These are phyloP conservation scores for Dasysyrphus albostriatus DNA, from an alignment of 2,888 invertebrate species.

Conservation along the genomic window DNA sequence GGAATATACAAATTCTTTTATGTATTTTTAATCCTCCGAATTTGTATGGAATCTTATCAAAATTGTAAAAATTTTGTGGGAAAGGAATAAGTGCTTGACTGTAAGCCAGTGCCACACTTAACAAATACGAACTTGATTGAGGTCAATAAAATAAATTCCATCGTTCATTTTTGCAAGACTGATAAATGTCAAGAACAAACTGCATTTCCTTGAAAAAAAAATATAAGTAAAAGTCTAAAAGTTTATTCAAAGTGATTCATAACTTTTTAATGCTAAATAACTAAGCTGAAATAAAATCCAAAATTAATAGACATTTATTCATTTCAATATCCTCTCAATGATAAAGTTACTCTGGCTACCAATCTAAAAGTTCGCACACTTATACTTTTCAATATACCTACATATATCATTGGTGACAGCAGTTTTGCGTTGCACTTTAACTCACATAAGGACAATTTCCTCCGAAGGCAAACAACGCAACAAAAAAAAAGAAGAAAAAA, in stretches of 20 bases:
- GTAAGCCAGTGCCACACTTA: too few species aligned
- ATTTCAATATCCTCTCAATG: constrained; percentile 3
- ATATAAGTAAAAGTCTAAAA: neutral
- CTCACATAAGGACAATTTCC: constrained; percentile 22
- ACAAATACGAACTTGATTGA: too few species aligned
- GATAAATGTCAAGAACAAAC: too few species aligned
- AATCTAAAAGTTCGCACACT: neutral
- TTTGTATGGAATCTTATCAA: too few species aligned
- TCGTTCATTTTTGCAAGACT: neutral
- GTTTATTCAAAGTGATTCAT: neutral
- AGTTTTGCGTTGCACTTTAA: constrained; percentile 14
- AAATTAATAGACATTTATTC: neutral
- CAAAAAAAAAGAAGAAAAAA: neutral
- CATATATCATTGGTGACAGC: constrained; percentile 15
- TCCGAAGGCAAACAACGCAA: neutral
- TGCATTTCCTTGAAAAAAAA: neutral
- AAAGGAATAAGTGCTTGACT: too few species aligned
- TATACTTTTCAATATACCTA: too few species aligned
- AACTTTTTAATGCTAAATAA: neutral
- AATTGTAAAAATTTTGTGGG: too few species aligned
- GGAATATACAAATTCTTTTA: too few species aligned
- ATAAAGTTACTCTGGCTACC: neutral
- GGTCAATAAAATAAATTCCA: neutral
- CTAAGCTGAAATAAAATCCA: neutral
- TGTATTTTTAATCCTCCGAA: too few species aligned